Conservation (phyloP, 2,888 invertebrate genomes). For the Sinentomon sp. region DNA sequence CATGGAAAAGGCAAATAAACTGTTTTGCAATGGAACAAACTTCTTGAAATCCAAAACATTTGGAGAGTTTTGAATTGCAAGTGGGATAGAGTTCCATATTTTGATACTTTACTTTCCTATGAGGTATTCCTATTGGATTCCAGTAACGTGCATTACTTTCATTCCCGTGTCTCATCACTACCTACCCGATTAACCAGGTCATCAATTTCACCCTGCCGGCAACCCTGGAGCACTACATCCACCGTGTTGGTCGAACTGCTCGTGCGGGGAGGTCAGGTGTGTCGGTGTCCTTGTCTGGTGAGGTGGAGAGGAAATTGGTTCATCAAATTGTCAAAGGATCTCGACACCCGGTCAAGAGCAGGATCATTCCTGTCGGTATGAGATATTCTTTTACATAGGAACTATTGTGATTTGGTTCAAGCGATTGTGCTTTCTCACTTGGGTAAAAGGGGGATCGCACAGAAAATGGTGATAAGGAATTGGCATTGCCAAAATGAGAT, state of each 20-base stretch:
- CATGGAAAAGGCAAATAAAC: too few relatives aligned
- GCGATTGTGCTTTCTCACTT: background rate
- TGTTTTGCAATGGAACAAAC: too few relatives aligned
- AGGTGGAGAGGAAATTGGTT: slow-evolving; percentile 64
- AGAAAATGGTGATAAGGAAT: too few relatives aligned
- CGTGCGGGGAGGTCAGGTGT: slow-evolving; percentile 78
- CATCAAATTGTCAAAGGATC: slow-evolving; percentile 74
- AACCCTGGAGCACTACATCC: slow-evolving; percentile 84
- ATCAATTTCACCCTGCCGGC: slow-evolving; percentile 89
- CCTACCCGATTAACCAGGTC: too few relatives aligned
- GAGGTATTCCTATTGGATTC: too few relatives aligned
- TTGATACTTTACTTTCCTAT: too few relatives aligned
- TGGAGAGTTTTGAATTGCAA: too few relatives aligned
- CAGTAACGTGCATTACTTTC: too few relatives aligned
- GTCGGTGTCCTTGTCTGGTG: slow-evolving; percentile 81
- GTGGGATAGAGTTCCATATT: too few relatives aligned
- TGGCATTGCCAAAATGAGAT: background rate
- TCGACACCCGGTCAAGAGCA: slow-evolving; percentile 52
- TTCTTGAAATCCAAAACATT: too few relatives aligned
- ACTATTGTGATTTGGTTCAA: slow-evolving; percentile 5
- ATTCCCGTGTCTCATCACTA: too few relatives aligned
- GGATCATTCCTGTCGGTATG: slow-evolving; percentile 43
- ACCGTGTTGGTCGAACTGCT: slow-evolving; percentile 83
- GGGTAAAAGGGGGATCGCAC: too few relatives aligned
- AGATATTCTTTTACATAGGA: slow-evolving; percentile 14